These are phyloP conservation scores for Zaprionus bogoriensis DNA, from an alignment of 2,888 invertebrate species.

Conservation along the genomic window DNA sequence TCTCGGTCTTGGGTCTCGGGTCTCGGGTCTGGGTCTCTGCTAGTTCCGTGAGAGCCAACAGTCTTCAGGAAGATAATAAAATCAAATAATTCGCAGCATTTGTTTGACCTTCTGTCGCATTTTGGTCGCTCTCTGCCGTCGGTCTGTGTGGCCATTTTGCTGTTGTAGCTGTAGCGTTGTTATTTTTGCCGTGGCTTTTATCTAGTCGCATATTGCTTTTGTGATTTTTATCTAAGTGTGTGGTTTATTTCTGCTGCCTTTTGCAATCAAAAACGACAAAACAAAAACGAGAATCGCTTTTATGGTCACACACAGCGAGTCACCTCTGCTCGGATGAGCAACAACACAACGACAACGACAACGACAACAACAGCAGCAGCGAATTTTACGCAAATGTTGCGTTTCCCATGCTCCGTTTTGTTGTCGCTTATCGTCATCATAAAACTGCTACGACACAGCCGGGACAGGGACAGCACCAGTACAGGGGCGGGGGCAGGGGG, in stretches of 20 bases:
- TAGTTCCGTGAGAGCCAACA: constrained; percentile 63
- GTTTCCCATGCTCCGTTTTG: constrained; percentile 68
- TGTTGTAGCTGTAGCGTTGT: neutral
- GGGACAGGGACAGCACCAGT: constrained; percentile 19
- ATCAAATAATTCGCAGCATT: constrained; percentile 67
- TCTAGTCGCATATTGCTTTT: constrained; percentile 81
- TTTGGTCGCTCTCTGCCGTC: constrained; percentile 26
- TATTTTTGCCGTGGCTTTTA: constrained; percentile 59
- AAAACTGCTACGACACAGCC: constrained; percentile 50
- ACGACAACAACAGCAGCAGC: constrained; percentile 18
- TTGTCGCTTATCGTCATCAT: constrained; percentile 65
- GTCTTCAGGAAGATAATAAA: constrained; percentile 38
- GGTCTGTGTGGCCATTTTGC: constrained; percentile 50
- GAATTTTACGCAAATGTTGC: constrained; percentile 73
- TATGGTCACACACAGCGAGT: constrained; percentile 76
- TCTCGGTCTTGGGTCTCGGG: constrained; percentile 20
- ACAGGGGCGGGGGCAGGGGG: neutral
- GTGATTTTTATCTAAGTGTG: constrained; percentile 80
- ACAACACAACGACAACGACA: constrained; percentile 37
- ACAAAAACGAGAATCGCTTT: constrained; percentile 65
- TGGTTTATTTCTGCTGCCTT: constrained; percentile 71
- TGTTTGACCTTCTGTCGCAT: constrained; percentile 70
- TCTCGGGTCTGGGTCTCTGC: constrained; percentile 2
- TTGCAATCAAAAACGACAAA: constrained; percentile 50
- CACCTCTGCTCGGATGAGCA: constrained; percentile 61